phyloP scores from a whole-genome alignment of 2,888 invertebrate genomes.

The Aporophyla lueneburgensis region DNA sequence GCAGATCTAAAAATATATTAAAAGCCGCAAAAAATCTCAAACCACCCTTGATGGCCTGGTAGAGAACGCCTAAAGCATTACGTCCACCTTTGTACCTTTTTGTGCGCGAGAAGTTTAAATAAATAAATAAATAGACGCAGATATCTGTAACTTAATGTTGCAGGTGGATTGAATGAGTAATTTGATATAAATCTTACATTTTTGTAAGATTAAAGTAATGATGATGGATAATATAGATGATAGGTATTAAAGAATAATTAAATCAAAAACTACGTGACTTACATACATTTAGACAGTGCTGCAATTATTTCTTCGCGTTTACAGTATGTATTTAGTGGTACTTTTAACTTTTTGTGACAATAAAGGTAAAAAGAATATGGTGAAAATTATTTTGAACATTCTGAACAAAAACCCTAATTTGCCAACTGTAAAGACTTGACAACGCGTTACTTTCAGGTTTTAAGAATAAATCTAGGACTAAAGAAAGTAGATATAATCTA shows the following conservation, averaged over 20 bases:
- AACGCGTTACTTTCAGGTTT: not conserved
- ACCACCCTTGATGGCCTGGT: no score
- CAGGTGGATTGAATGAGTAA: not conserved
- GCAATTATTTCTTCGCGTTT: not conserved
- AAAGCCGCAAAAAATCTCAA: not conserved
- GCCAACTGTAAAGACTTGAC: no score
- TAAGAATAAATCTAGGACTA: not conserved
- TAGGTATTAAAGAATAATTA: constrained; percentile 1
- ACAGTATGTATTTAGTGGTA: not conserved
- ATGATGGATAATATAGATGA: not conserved
- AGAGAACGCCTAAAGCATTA: no score
- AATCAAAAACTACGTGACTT: not conserved
- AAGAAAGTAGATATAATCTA: not conserved
- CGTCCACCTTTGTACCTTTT: no score
- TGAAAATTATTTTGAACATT: not conserved
- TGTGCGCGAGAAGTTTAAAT: no score
- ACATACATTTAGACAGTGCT: not conserved
- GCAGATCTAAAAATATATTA: not conserved
- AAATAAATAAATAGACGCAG: no score
- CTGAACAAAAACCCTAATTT: not conserved
- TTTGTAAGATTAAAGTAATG: constrained; percentile 21
- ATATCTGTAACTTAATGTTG: not conserved
- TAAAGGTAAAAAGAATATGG: not conserved
- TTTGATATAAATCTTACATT: not conserved
- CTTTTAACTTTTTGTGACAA: not conserved